Percentiles rank a stretch among this genome's conserved stretches.
Evolutionary conservation across 2,113 vertebrate species (phyloP).

Genomic region (Anguilla japonica): DNA sequence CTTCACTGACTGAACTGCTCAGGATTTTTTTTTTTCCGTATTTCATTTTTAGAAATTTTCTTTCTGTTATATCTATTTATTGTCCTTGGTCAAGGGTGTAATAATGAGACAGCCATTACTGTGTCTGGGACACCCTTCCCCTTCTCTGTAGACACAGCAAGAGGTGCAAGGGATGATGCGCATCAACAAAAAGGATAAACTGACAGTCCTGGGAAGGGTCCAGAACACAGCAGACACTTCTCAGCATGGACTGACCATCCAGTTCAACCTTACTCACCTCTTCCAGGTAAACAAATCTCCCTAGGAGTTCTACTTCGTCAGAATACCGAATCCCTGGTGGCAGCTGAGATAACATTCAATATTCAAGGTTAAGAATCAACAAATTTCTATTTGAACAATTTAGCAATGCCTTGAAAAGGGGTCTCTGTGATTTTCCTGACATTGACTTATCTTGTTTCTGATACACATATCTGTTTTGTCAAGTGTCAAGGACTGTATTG

Average conservation of each 20-base stretch:
- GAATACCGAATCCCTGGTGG: not conserved
- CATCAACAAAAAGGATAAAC: constrained; percentile 62
- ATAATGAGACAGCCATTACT: not conserved
- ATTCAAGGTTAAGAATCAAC: not conserved
- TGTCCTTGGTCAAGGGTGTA: not conserved
- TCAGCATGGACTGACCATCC: constrained; percentile 58
- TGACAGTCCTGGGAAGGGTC: constrained; percentile 66
- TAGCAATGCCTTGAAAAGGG: not conserved
- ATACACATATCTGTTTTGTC: not conserved
- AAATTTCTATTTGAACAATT: not conserved
- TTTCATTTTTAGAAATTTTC: no score
- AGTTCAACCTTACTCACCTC: constrained; percentile 65
- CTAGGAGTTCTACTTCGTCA: not conserved
- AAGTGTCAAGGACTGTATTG: no score
- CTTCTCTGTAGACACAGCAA: constrained; percentile 58
- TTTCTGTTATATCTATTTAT: not conserved
- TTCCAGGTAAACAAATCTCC: constrained; percentile 68
- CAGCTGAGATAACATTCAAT: not conserved
- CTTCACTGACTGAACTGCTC: no score
- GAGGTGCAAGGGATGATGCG: constrained; percentile 66
- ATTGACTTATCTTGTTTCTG: not conserved
- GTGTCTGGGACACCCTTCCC: not conserved
- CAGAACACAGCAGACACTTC: constrained; percentile 51
- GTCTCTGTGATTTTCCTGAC: not conserved
- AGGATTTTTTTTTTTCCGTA: no score